phyloP scores from a whole-genome alignment of 2,888 invertebrate species.

The Xestia ashworthii region DNA sequence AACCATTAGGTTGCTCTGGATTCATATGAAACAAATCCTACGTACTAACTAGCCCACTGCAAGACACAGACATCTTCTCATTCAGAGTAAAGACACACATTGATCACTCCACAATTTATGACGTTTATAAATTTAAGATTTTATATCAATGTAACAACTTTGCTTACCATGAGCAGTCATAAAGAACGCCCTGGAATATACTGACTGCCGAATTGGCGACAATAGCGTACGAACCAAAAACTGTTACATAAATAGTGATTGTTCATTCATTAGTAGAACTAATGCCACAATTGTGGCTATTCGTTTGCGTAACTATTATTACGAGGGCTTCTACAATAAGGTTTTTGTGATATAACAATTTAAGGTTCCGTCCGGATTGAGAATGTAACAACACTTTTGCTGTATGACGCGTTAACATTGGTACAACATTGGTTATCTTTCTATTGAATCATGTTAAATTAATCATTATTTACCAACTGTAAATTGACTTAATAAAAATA shows the following conservation, averaged over 20 bases:
- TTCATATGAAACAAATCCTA: background rate
- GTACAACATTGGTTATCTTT: background rate
- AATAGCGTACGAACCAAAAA: constrained; percentile 9
- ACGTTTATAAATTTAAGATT: background rate
- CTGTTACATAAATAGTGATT: constrained; percentile 52
- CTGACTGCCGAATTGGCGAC: background rate
- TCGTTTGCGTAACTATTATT: constrained; percentile 31
- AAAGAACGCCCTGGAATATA: constrained; percentile 5
- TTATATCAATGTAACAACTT: background rate
- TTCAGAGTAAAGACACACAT: background rate
- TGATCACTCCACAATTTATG: background rate
- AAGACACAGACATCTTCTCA: background rate
- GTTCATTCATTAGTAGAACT: constrained; percentile 47
- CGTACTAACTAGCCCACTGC: background rate
- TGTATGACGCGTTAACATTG: background rate
- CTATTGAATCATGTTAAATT: background rate
- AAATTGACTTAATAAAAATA: background rate
- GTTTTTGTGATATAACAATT: background rate
- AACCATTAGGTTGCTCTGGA: background rate
- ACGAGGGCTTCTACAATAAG: background rate
- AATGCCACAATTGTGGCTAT: constrained; percentile 52
- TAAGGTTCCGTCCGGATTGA: background rate
- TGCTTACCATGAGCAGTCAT: constrained; percentile 25
- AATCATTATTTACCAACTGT: background rate
- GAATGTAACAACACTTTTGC: background rate